phyloP scores from a whole-genome alignment of 2,113 vertebrate species.

The Aegithalos caudatus region DNA sequence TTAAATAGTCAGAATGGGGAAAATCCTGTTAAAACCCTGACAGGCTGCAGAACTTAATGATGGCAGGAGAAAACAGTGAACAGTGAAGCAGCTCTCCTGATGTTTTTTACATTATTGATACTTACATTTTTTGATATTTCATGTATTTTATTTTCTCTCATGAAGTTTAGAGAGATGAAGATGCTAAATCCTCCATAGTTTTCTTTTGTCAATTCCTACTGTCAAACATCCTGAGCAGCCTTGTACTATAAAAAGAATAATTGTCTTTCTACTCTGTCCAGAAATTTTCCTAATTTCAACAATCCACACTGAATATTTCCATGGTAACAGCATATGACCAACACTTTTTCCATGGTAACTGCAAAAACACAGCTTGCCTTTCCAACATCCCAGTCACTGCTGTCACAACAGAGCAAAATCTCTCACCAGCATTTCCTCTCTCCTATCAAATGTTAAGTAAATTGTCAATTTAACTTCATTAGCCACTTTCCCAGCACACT shows the following conservation, averaged over 20 bases:
- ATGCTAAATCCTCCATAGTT: background rate
- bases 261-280: conserved; percentile 31
- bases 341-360: conserved; percentile 36
- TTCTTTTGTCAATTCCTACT: background rate
- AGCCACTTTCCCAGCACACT: background rate
- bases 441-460: conserved; percentile 19
- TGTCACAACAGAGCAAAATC: conserved; percentile 53
- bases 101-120: background rate
- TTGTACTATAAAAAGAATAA: conserved; percentile 21
- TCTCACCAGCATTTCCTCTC: background rate
- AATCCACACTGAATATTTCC: conserved; percentile 25
- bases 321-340: conserved; percentile 47
- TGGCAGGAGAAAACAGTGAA: background rate
- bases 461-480: conserved; percentile 45
- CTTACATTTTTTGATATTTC: background rate
- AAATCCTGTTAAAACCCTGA: background rate
- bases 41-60: background rate
- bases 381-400: background rate
- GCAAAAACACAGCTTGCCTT: background rate
- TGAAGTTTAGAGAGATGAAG: background rate
- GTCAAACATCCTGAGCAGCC: background rate
- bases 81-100: background rate
- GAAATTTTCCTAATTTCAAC: conserved; percentile 48
- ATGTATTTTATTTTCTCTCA: background rate
- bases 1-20: background rate